Percentiles rank a stretch among this genome's conserved stretches.
Conservation (phyloP, 35 echinoderm and acorn worm species). For the Strongylocentrotus purpuratus region DNA sequence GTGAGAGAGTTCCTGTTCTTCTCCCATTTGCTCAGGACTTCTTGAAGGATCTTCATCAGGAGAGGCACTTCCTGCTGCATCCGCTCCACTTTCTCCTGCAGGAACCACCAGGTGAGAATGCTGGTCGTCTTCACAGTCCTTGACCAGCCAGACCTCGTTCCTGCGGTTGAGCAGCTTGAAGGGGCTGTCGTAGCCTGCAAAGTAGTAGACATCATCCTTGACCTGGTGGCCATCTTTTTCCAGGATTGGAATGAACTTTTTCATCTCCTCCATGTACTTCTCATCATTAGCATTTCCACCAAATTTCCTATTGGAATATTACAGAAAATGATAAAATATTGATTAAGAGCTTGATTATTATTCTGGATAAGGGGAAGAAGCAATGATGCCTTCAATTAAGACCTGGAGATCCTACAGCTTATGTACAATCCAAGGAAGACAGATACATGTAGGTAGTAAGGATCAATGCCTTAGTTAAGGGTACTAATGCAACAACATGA, state of each 20-base stretch:
- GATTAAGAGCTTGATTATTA: no score
- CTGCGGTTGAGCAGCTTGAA: constrained; percentile 69
- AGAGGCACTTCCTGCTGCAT: background rate
- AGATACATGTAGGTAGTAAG: no score
- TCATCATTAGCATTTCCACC: constrained; percentile 69
- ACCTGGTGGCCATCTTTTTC: constrained; percentile 62
- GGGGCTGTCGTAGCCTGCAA: constrained; percentile 80
- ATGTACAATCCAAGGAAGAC: no score
- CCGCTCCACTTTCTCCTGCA: background rate
- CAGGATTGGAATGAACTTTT: constrained; percentile 48
- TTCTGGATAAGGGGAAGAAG: no score
- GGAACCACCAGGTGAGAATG: background rate
- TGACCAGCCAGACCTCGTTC: constrained; percentile 89
- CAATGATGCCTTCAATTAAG: no score
- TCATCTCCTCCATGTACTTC: constrained; percentile 50
- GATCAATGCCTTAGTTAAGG: no score
- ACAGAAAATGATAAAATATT: background rate
- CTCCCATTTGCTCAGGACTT: background rate
- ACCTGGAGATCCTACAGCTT: no score
- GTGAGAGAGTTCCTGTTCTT: background rate
- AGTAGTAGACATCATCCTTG: constrained; percentile 58
- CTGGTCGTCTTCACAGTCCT: constrained; percentile 16
- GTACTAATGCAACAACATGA: no score
- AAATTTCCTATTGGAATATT: constrained; percentile 60
- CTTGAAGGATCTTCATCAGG: background rate